A percentile compares a stretch with the other conserved stretches of the same genome.
Evolutionary conservation across 1,140 invertebrate species (phyloP).

Genomic region (Cotesia glomerata): DNA sequence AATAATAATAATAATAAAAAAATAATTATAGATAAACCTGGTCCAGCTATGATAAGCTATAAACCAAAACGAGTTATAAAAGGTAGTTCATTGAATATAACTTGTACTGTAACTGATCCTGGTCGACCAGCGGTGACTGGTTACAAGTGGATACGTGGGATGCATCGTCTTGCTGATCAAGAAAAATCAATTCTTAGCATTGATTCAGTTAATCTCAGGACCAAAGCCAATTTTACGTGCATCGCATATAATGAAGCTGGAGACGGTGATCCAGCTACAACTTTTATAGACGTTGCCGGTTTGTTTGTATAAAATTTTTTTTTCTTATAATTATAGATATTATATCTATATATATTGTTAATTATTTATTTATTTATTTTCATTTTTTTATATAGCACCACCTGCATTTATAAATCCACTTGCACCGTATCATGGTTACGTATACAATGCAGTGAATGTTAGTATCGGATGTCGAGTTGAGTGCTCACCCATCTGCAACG

Average conservation of each 20-base stretch:
- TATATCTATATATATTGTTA: no score
- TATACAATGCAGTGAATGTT: slow-evolving; percentile 76
- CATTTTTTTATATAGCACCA: slow-evolving; percentile 69
- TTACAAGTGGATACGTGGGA: slow-evolving; percentile 81
- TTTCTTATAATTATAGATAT: not conserved
- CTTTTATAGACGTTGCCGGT: slow-evolving; percentile 81
- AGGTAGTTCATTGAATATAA: slow-evolving; percentile 76
- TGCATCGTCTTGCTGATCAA: slow-evolving; percentile 74
- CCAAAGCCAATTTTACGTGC: slow-evolving; percentile 86
- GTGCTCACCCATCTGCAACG: slow-evolving; percentile 83
- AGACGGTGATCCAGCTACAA: slow-evolving; percentile 73
- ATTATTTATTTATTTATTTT: slow-evolving; percentile 2
- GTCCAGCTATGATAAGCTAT: slow-evolving; percentile 73
- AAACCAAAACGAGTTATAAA: slow-evolving; percentile 80
- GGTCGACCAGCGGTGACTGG: slow-evolving; percentile 78
- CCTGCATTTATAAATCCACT: slow-evolving; percentile 85
- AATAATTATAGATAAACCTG: slow-evolving; percentile 79
- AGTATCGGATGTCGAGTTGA: slow-evolving; percentile 86
- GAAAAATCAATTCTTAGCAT: slow-evolving; percentile 78
- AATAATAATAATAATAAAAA: no score
- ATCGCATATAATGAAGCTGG: slow-evolving; percentile 83
- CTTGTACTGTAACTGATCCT: slow-evolving; percentile 80
- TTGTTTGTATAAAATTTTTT: slow-evolving; percentile 40
- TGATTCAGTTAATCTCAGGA: slow-evolving; percentile 79
- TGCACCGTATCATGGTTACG: slow-evolving; percentile 79